A percentile compares a stretch with the other conserved stretches of the same genome.
Conservation (phyloP, 1,140 invertebrate species). For the Chironomus tepperi region DNA sequence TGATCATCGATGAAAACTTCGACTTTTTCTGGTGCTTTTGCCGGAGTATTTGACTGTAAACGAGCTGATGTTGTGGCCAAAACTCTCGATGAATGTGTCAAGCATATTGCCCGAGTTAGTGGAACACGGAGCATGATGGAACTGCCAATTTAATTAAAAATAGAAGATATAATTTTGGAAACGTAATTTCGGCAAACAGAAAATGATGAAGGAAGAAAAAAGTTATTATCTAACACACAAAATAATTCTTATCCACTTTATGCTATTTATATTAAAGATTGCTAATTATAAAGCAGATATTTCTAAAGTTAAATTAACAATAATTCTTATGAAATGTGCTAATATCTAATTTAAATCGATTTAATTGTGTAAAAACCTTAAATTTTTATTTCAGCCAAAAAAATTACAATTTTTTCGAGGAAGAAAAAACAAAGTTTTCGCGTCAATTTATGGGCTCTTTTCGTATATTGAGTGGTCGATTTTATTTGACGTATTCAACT, state of each 20-base stretch:
- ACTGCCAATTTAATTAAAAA: not conserved
- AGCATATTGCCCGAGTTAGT: slow-evolving; percentile 26
- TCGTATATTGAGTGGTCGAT: too few relatives aligned
- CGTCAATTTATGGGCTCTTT: too few relatives aligned
- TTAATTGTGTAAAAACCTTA: too few relatives aligned
- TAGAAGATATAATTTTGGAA: not conserved
- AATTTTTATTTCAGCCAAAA: too few relatives aligned
- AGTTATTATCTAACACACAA: slow-evolving; percentile 12
- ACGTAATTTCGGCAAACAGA: not conserved
- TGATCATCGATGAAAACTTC: slow-evolving; percentile 99
- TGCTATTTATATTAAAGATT: too few relatives aligned
- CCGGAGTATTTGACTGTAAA: slow-evolving; percentile 33
- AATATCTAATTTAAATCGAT: too few relatives aligned
- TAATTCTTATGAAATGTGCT: too few relatives aligned
- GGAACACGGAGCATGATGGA: slow-evolving; percentile 15
- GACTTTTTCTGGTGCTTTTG: slow-evolving; percentile 65
- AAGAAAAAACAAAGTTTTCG: too few relatives aligned
- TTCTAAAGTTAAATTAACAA: too few relatives aligned
- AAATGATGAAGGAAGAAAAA: not conserved
- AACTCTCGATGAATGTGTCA: slow-evolving; percentile 31
- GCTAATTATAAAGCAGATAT: too few relatives aligned
- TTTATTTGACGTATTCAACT: too few relatives aligned
- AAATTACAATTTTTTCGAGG: too few relatives aligned
- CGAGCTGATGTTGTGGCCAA: not conserved
- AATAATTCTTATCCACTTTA: not conserved